phyloP scores from a whole-genome alignment of 2,888 invertebrate species.

The Odontomyia ornata region DNA sequence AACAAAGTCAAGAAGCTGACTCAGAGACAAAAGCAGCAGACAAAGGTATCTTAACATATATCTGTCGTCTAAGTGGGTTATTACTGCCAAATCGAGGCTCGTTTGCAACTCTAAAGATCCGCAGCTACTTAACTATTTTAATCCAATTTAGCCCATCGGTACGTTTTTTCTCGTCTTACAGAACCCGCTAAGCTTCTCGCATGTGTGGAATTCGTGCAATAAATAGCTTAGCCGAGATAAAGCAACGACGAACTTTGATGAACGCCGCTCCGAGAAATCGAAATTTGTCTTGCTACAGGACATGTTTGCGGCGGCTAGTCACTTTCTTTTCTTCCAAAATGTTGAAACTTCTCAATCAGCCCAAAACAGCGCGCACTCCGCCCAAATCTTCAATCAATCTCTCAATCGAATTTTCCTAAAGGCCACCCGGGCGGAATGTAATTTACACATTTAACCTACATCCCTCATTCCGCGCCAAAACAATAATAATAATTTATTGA shows the following conservation, averaged over 20 bases:
- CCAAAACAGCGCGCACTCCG: background rate
- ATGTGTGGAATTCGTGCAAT: no score
- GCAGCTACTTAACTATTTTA: background rate
- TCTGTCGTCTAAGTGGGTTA: slow-evolving; percentile 20
- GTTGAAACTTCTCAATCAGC: no score
- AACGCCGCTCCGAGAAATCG: no score
- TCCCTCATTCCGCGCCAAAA: background rate
- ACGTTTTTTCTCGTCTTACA: no score
- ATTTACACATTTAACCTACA: slow-evolving; percentile 20
- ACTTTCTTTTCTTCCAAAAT: background rate
- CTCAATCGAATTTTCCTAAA: background rate
- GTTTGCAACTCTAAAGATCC: background rate
- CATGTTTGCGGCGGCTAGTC: background rate
- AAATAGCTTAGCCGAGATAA: no score
- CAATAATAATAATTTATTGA: slow-evolving; percentile 13
- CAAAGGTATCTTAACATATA: background rate
- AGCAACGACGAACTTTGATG: no score
- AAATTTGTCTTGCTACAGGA: background rate
- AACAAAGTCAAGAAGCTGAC: slow-evolving; percentile 19
- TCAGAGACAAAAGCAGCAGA: background rate
- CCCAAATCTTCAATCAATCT: background rate
- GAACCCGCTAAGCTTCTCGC: no score
- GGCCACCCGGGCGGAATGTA: background rate
- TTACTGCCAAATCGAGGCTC: background rate
- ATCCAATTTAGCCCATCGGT: no score